These are phyloP conservation scores for Pseudomyrmex concolor DNA, from an alignment of 1,140 invertebrate genomes.

Conservation along the genomic window DNA sequence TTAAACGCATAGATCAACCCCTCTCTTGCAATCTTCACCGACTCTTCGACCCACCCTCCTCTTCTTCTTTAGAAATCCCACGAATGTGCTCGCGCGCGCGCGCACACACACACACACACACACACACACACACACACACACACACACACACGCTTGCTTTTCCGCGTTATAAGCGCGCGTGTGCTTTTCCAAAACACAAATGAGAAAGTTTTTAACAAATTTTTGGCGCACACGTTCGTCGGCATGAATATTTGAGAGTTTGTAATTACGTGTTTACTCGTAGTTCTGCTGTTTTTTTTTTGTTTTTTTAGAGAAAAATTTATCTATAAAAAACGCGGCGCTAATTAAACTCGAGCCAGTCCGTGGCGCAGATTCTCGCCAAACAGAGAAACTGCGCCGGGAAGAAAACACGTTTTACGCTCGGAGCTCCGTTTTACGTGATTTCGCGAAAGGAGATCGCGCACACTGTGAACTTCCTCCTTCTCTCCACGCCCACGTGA, in stretches of 20 bases:
- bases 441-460: constrained; percentile 66
- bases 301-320: not conserved
- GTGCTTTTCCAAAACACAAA: too few relatives aligned
- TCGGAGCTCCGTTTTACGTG: constrained; percentile 35
- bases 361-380: constrained; percentile 17
- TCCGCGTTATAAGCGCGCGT: too few relatives aligned
- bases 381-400: not conserved
- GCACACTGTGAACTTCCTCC: constrained; percentile 61
- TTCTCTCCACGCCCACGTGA: constrained; percentile 73
- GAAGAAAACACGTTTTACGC: constrained; percentile 40
- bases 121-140: not conserved
- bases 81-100: constrained; percentile 60
- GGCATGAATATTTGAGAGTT: not conserved
- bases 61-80: constrained; percentile 49
- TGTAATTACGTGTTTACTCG: not conserved
- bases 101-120: not conserved
- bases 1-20: constrained; percentile 84
- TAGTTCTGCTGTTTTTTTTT: too few relatives aligned
- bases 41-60: constrained; percentile 50
- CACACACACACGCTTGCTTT: not conserved
- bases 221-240: not conserved
- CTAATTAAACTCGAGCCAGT: not conserved
- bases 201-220: constrained; percentile 14
- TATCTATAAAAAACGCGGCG: not conserved
- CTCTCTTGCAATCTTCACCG: constrained; percentile 70